Conservation (phyloP, 2,797 vertebrate species). For the Poeciliopsis infans region DNA sequence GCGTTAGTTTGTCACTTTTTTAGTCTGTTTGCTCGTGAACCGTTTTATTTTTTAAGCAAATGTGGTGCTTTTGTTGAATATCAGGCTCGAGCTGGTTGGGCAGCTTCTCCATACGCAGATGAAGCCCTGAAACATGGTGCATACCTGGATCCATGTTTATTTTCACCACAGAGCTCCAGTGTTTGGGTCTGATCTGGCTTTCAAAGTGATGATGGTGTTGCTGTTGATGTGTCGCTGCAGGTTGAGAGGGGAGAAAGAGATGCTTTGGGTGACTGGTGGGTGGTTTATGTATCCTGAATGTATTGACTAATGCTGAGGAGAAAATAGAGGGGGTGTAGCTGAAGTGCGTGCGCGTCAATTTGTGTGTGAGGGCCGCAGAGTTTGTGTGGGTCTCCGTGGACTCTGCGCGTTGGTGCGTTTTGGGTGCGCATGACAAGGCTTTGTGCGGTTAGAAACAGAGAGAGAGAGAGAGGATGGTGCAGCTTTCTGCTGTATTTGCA, state of each 20-base stretch:
- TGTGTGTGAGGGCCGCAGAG: conserved; percentile 36
- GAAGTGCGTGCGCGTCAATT: conserved; percentile 6
- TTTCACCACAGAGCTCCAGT: neutral
- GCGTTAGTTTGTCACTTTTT: conserved; percentile 1
- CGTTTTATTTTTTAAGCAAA: neutral
- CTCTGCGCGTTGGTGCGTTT: conserved; percentile 22
- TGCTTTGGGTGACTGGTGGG: conserved; percentile 61
- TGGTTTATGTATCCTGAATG: conserved; percentile 64
- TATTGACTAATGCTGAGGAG: conserved; percentile 64
- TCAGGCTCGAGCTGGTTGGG: conserved; percentile 2
- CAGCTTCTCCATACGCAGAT: neutral
- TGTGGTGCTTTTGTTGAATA: neutral
- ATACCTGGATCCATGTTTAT: neutral
- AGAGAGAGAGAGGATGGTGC: neutral
- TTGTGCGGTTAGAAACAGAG: neutral
- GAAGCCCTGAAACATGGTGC: neutral
- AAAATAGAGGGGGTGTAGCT: conserved; percentile 50
- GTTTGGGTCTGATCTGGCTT: neutral
- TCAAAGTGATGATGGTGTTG: neutral
- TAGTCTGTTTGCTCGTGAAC: neutral
- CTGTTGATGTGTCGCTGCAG: conserved; percentile 12
- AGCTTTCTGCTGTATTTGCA: neutral
- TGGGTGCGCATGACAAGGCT: conserved; percentile 14
- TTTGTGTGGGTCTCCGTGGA: conserved; percentile 50
- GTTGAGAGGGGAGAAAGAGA: conserved; percentile 15